Conservation (phyloP, 2,113 vertebrate species). For the Apaloderma vittatum region DNA sequence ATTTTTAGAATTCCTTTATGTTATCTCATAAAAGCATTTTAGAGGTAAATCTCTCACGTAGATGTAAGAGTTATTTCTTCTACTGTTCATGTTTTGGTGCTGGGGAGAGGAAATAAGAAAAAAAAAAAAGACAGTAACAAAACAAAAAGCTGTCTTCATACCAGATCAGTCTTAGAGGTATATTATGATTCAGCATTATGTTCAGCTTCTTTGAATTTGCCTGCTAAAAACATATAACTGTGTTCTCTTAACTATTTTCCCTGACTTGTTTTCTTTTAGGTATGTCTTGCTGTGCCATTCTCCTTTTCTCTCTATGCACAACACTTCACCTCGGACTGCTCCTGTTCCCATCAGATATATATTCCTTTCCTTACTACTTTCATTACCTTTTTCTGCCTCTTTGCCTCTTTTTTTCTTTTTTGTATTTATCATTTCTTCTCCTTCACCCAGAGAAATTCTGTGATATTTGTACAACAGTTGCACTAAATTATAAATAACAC, state of each 20-base stretch:
- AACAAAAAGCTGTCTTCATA: neutral
- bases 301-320: neutral
- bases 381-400: neutral
- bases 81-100: neutral
- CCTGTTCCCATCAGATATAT: neutral
- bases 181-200: neutral
- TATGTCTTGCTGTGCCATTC: neutral
- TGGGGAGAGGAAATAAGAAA: too few species aligned
- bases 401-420: neutral
- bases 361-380: neutral
- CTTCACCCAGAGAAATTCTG: neutral
- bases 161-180: accelerated
- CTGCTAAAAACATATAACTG: neutral
- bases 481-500: neutral
- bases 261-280: neutral
- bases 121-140: neutral
- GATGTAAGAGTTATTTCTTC: neutral
- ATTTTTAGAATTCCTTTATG: neutral
- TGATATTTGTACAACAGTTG: neutral
- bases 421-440: neutral
- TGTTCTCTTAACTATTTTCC: neutral
- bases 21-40: neutral
- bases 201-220: neutral
- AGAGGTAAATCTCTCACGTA: neutral
- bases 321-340: neutral